phyloP scores from a whole-genome alignment of 2,888 invertebrate genomes.

The Dusona sp. region DNA sequence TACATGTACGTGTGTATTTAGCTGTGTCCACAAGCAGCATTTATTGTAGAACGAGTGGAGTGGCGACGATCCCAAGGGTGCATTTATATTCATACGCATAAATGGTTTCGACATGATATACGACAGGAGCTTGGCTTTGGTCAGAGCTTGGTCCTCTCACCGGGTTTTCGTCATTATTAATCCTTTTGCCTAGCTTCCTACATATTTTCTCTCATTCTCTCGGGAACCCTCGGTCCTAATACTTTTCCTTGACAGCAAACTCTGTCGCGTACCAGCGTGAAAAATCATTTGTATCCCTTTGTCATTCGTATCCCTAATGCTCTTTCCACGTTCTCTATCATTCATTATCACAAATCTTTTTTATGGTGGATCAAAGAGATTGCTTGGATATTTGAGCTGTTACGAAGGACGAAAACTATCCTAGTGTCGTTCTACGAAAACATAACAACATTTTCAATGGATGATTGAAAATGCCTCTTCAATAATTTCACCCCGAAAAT shows the following conservation, averaged over 20 bases:
- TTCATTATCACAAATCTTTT: slow-evolving; percentile 13
- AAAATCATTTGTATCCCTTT: slow-evolving; percentile 46
- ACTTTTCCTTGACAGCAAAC: background rate
- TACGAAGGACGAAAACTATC: background rate
- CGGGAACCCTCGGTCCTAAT: background rate
- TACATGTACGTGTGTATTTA: slow-evolving; percentile 11
- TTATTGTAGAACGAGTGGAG: slow-evolving; percentile 76
- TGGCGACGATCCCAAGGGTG: slow-evolving; percentile 72
- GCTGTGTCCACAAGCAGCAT: slow-evolving; percentile 71
- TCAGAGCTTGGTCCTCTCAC: slow-evolving; percentile 74
- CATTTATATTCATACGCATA: slow-evolving; percentile 84
- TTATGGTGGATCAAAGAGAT: slow-evolving; percentile 33
- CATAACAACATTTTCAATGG: background rate
- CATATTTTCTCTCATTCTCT: slow-evolving; percentile 25
- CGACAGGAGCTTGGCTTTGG: slow-evolving; percentile 70
- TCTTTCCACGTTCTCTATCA: background rate
- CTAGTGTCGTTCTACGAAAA: background rate
- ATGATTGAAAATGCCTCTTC: background rate
- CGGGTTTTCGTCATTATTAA: slow-evolving; percentile 80
- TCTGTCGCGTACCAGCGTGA: slow-evolving; percentile 5
- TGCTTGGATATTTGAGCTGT: background rate
- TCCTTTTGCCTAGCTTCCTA: slow-evolving; percentile 70
- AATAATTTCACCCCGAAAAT: background rate
- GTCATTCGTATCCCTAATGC: background rate
- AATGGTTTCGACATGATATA: slow-evolving; percentile 75